Percentiles rank a stretch among this genome's conserved stretches.
Conservation (phyloP, 1,140 invertebrate genomes). For the Mactra quadrangularis region DNA sequence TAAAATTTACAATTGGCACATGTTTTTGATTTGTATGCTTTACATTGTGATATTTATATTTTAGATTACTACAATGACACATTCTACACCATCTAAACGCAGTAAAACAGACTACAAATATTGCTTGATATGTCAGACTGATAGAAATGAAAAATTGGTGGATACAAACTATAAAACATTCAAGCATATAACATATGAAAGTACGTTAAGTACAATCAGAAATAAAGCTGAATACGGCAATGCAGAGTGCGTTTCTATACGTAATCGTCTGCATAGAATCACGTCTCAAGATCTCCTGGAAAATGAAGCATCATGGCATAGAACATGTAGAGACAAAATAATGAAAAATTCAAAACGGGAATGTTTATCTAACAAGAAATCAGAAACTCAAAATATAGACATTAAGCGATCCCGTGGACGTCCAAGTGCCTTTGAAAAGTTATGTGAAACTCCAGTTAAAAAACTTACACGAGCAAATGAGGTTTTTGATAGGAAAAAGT, state of each 20-base stretch:
- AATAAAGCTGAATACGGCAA: not conserved
- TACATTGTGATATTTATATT: too few relatives aligned
- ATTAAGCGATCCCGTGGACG: too few relatives aligned
- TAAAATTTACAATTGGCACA: too few relatives aligned
- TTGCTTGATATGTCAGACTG: not conserved
- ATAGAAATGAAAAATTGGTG: not conserved
- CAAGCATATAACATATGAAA: not conserved
- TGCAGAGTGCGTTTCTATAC: not conserved
- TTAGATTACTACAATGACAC: too few relatives aligned
- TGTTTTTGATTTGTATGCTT: too few relatives aligned
- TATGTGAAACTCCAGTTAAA: not conserved
- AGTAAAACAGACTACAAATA: not conserved
- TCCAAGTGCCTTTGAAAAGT: not conserved
- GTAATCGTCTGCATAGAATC: not conserved
- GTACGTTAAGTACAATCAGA: not conserved
- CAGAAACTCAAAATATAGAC: not conserved
- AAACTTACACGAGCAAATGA: not conserved
- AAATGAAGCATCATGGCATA: not conserved
- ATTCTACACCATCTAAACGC: too few relatives aligned
- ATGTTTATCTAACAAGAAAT: not conserved
- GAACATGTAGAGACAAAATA: not conserved
- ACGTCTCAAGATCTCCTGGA: not conserved
- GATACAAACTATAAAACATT: not conserved
- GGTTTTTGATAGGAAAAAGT: not conserved
- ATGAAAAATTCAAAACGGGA: not conserved